A percentile compares a stretch with the other conserved stretches of the same genome.
phyloP scores from a whole-genome alignment of 2,888 invertebrate species.

The Dolomedes plantarius region DNA sequence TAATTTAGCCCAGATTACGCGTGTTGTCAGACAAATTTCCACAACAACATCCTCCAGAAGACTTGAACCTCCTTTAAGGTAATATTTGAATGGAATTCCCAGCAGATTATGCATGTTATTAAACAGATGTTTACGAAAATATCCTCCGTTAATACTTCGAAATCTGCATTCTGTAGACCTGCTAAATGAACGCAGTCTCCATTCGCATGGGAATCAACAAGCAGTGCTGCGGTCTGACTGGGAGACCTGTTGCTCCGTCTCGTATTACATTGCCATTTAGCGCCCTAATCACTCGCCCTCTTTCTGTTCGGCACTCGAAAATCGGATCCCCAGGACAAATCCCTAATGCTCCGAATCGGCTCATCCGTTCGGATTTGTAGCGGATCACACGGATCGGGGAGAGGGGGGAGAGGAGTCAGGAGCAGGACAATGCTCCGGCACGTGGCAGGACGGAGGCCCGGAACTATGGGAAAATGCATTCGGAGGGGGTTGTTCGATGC shows the following conservation, averaged over 20 bases:
- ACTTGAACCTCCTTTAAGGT: no score
- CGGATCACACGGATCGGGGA: not conserved
- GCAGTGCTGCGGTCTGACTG: not conserved
- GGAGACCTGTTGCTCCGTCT: not conserved
- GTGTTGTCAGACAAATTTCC: no score
- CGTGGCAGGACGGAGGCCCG: no score
- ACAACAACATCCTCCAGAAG: no score
- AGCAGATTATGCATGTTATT: no score
- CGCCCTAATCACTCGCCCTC: not conserved
- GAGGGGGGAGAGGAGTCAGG: conserved; percentile 48
- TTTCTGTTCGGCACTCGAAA: not conserved
- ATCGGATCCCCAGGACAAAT: not conserved
- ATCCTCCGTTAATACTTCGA: no score
- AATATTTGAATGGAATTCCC: no score
- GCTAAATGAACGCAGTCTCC: not conserved
- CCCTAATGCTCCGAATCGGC: not conserved
- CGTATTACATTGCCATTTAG: conserved; percentile 12
- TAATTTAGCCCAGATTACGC: no score
- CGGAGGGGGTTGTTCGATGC: not conserved
- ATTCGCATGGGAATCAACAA: not conserved
- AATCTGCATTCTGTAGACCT: no score
- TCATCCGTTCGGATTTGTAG: conserved; percentile 5
- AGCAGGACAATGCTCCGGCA: conserved; percentile 25
- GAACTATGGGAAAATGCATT: not conserved
- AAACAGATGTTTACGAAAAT: no score